Evolutionary conservation across 2,113 vertebrate species (phyloP).

Genomic region (Orcinus orca): DNA sequence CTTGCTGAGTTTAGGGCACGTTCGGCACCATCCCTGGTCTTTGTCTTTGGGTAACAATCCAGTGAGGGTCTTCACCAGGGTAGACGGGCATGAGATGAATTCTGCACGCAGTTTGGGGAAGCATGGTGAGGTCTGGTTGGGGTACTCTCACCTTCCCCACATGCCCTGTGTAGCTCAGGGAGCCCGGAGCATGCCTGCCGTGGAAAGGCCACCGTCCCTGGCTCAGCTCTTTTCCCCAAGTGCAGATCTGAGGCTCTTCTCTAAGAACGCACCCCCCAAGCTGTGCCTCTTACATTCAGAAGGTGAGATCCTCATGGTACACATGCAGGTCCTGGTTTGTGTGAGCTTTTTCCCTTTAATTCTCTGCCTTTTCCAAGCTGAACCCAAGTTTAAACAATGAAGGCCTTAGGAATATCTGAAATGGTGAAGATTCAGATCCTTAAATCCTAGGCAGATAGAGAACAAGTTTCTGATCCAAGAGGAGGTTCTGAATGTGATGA

Average conservation of each 20-base stretch:
- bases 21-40: neutral
- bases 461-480: slow-evolving; percentile 10
- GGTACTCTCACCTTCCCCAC: neutral
- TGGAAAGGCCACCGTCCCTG: neutral
- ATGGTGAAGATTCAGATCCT: neutral
- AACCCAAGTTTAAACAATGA: neutral
- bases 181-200: neutral
- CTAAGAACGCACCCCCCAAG: neutral
- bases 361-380: neutral
- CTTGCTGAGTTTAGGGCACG: neutral
- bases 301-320: neutral
- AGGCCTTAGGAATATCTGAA: neutral
- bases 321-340: neutral
- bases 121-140: too few relatives aligned
- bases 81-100: neutral
- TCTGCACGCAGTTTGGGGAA: neutral
- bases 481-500: neutral
- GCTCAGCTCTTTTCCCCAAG: neutral
- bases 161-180: fast-evolving
- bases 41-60: neutral
- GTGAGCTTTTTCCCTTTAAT: neutral
- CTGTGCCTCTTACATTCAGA: neutral
- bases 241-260: neutral
- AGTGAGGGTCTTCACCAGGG: neutral
- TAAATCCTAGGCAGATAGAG: neutral